phyloP scores from a whole-genome alignment of 2,797 vertebrate genomes.

The Melanotaenia trifasciata region DNA sequence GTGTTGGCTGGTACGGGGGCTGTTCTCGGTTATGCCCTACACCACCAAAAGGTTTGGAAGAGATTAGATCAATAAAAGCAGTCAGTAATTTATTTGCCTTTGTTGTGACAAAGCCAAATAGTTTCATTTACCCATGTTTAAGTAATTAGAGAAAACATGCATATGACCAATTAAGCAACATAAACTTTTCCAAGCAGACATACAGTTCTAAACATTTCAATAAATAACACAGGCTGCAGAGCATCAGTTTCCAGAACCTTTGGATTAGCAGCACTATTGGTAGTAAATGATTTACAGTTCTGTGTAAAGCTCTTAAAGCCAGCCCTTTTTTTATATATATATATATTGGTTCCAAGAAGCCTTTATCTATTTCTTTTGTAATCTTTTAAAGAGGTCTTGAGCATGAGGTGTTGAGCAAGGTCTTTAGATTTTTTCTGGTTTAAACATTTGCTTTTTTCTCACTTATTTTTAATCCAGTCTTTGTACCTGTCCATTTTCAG shows the following conservation, averaged over 20 bases:
- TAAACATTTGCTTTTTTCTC: too few relatives aligned
- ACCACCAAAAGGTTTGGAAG: constrained; percentile 76
- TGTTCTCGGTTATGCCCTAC: constrained; percentile 76
- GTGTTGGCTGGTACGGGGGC: constrained; percentile 80
- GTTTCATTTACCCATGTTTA: background rate
- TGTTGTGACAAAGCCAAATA: background rate
- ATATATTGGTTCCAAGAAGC: background rate
- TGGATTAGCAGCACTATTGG: background rate
- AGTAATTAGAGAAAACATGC: background rate
- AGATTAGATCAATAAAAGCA: background rate
- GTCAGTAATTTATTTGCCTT: background rate
- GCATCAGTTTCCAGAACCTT: background rate
- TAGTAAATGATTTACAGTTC: background rate
- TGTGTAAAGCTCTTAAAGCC: background rate
- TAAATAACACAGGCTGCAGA: background rate
- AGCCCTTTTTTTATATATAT: background rate
- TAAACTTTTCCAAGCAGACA: background rate
- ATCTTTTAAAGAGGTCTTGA: background rate
- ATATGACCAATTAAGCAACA: background rate
- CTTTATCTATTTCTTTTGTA: background rate
- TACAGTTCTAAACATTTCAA: background rate
- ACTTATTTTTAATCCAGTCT: background rate
- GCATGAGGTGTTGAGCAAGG: background rate
- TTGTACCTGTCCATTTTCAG: background rate
- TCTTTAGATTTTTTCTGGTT: too few relatives aligned